These are phyloP conservation scores for Xiphorhynchus erythropygius DNA, from an alignment of 2,797 vertebrate genomes.

Conservation along the genomic window DNA sequence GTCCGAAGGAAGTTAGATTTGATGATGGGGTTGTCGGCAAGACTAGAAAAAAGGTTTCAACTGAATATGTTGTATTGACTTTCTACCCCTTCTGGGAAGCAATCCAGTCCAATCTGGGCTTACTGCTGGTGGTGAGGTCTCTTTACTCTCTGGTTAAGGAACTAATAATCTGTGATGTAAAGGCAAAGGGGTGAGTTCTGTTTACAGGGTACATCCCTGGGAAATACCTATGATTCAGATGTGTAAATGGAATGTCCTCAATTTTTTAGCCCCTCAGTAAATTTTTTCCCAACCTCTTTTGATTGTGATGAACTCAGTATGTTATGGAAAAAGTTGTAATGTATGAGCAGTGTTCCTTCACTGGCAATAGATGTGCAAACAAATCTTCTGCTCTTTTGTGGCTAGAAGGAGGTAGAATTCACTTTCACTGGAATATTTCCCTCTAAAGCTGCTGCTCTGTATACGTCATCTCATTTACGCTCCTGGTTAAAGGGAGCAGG, in stretches of 20 bases:
- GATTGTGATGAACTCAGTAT: neutral
- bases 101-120: neutral
- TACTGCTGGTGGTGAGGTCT: neutral
- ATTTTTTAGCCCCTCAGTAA: neutral
- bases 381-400: neutral
- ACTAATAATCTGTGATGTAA: neutral
- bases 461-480: neutral
- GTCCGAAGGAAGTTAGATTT: constrained; percentile 27
- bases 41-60: neutral
- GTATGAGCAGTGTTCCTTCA: neutral
- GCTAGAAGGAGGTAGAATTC: neutral
- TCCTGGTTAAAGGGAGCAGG: neutral
- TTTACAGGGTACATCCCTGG: neutral
- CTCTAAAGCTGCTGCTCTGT: neutral
- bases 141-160: neutral
- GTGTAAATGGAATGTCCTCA: neutral
- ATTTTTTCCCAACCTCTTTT: neutral
- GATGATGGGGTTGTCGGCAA: constrained; percentile 17
- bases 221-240: neutral
- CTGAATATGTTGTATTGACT: neutral
- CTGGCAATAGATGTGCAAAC: neutral
- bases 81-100: constrained; percentile 3
- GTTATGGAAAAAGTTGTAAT: neutral
- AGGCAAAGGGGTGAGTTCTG: neutral
- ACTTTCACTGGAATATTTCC: neutral